phyloP scores from a whole-genome alignment of 1,140 invertebrate genomes.

The Drosophila sproati region DNA sequence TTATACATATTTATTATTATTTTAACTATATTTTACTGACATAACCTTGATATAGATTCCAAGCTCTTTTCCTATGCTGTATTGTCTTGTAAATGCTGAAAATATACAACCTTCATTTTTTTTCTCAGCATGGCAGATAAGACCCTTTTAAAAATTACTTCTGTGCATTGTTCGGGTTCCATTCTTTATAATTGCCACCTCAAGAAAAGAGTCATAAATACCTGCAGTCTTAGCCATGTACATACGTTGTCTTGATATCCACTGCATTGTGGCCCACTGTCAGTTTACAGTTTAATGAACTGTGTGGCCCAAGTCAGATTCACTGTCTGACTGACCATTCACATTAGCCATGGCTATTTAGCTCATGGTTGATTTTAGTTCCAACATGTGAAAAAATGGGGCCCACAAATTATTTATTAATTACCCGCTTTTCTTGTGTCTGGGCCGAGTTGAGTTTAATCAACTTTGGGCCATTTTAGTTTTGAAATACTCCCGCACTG shows the following conservation, averaged over 20 bases:
- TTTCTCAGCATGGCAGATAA: not conserved
- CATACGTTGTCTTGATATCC: not conserved
- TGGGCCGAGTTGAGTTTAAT: conserved; percentile 16
- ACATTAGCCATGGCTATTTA: conserved; percentile 74
- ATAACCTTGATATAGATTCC: too few relatives aligned
- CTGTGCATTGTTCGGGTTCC: conserved; percentile 9
- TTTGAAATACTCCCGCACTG: conserved; percentile 38
- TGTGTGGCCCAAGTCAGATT: conserved; percentile 28
- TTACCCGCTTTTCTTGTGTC: conserved; percentile 47
- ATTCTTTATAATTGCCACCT: conserved; percentile 32
- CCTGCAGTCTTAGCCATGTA: conserved; percentile 9
- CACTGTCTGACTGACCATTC: conserved; percentile 6
- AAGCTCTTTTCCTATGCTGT: too few relatives aligned
- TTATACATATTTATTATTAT: too few relatives aligned
- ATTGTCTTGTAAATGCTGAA: not conserved
- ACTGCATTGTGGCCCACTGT: conserved; percentile 14
- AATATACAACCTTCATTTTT: not conserved
- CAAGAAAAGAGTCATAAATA: conserved; percentile 58
- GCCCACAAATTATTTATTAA: conserved; percentile 80
- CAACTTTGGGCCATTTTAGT: conserved; percentile 20
- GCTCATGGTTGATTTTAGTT: conserved; percentile 53
- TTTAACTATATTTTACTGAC: too few relatives aligned
- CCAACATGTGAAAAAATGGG: conserved; percentile 64
- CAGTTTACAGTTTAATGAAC: conserved; percentile 70
- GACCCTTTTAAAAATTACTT: conserved; percentile 15